Evolutionary conservation across 2,888 invertebrate genomes (phyloP), one percentile per base, ranked within the genome.

Genomic region (Drosophila formosana): DNA sequence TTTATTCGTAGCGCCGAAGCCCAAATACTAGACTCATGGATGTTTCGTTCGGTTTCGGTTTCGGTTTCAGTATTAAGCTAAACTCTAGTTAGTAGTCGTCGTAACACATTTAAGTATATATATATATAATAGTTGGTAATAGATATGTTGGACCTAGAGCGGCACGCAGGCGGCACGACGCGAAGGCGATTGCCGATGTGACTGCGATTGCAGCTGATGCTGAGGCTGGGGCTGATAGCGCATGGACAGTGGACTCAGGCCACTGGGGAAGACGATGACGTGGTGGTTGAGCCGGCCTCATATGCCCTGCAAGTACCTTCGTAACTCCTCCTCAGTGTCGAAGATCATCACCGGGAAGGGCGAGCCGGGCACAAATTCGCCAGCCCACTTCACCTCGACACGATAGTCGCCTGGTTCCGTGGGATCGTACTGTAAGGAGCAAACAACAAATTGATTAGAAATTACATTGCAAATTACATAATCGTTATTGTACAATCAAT

Each of bases 281-380:
- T 85, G 89, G 66, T 91, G 85, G 70, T 89, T 91, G 72, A 83
- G 83, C 78, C 87, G 91, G 84, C 87, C 90, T 91, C 91, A 91
- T 90, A 91, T 90, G 74, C 93, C 92, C 90, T 92, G 92, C 75
- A 95, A 90, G 91, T 95, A 96, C 78, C 95, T 93, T 68, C 95
- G 94, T 70, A 99, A 94, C 92, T 99, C 99, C 92, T 99, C 98
- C 92, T 99, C 98, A 7, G 99, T 99, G 93, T 99, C 99, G 93
- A 99, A 98, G 89, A 99, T 99, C 96, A 98, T 97, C 76, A 99
- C 98, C 72, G 97, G 97, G 94, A 99, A 99, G 0, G 99, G 99
- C 46, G 98, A 98, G 60, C 99, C 99, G 53, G 99, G 99, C 26
- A 99, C 99, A 90, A 99, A 96, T 78, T 98, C 97, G 25, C 98